Evolutionary conservation across 1,140 invertebrate genomes (phyloP).

Genomic region (Micrasema longulum): DNA sequence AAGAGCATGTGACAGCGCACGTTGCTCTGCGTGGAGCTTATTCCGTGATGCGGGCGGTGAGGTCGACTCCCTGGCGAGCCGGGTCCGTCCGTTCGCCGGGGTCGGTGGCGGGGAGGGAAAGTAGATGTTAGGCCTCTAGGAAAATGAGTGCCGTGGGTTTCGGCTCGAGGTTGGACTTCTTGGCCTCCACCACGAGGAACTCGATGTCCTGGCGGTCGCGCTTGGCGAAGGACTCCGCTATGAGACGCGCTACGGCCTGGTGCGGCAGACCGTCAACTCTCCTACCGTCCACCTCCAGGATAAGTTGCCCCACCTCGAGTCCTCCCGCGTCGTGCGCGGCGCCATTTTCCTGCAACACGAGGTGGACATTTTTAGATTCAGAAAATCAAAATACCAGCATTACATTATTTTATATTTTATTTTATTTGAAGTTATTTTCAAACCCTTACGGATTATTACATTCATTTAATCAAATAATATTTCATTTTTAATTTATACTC

Average conservation of each 20-base stretch:
- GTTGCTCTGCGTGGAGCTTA: constrained; percentile 66
- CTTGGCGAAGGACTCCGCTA: constrained; percentile 90
- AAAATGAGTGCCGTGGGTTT: constrained; percentile 89
- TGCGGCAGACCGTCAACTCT: constrained; percentile 85
- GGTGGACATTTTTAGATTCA: neutral
- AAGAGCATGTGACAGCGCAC: constrained; percentile 70
- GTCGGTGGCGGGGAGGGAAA: constrained; percentile 82
- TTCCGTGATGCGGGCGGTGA: constrained; percentile 70
- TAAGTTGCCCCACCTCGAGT: constrained; percentile 92
- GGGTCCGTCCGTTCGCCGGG: constrained; percentile 73
- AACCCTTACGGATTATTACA: no score
- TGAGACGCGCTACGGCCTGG: constrained; percentile 87
- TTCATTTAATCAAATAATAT: no score
- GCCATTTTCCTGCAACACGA: constrained; percentile 84
- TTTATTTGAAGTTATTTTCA: no score
- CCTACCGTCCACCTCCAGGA: constrained; percentile 92
- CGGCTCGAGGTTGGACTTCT: constrained; percentile 89
- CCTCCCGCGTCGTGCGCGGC: constrained; percentile 92
- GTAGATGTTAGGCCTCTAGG: constrained; percentile 88
- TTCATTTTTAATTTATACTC: no score
- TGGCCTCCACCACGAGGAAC: constrained; percentile 90
- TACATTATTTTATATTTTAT: neutral
- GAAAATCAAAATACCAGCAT: neutral
- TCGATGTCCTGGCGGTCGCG: constrained; percentile 88
- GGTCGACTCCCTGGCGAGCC: constrained; percentile 70